phyloP scores from a whole-genome alignment of 2,113 vertebrate genomes.

The Zingel zingel region DNA sequence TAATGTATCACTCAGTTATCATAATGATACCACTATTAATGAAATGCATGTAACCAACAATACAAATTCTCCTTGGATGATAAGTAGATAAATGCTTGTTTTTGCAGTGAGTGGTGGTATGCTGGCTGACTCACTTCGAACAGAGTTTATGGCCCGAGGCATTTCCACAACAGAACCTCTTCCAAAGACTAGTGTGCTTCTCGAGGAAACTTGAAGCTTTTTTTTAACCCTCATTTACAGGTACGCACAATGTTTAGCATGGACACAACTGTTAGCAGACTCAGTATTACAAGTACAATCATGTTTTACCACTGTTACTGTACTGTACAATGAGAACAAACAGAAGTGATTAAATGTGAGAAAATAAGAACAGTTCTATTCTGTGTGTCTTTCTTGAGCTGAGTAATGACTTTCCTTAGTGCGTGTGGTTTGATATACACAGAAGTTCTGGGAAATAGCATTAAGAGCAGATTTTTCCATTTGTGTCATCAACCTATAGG shows the following conservation, averaged over 20 bases:
- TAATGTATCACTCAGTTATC: neutral
- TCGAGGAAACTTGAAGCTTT: conserved; percentile 67
- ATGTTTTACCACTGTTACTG: neutral
- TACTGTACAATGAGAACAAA: neutral
- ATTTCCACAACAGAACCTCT: conserved; percentile 43
- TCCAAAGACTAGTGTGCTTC: conserved; percentile 39
- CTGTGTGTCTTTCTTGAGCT: neutral
- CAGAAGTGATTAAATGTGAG: neutral
- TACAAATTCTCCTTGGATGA: neutral
- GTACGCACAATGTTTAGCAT: conserved; percentile 20
- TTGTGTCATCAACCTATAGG: conserved; percentile 20
- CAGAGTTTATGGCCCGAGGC: conserved; percentile 65
- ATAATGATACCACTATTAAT: neutral
- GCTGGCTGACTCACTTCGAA: conserved; percentile 47
- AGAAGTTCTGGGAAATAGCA: conserved; percentile 3
- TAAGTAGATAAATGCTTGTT: neutral
- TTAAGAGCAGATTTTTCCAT: conserved; percentile 31
- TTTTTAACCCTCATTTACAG: conserved; percentile 15
- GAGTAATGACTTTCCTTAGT: neutral
- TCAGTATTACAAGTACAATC: neutral
- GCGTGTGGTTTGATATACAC: conserved; percentile 6
- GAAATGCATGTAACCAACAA: neutral
- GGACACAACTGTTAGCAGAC: too few species aligned
- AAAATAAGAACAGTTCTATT: neutral
- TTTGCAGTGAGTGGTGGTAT: conserved; percentile 58